Evolutionary conservation across 1,140 invertebrate species (phyloP), one percentile per base, ranked within the genome.

Genomic region (Aphelenchoides fujianensis): DNA sequence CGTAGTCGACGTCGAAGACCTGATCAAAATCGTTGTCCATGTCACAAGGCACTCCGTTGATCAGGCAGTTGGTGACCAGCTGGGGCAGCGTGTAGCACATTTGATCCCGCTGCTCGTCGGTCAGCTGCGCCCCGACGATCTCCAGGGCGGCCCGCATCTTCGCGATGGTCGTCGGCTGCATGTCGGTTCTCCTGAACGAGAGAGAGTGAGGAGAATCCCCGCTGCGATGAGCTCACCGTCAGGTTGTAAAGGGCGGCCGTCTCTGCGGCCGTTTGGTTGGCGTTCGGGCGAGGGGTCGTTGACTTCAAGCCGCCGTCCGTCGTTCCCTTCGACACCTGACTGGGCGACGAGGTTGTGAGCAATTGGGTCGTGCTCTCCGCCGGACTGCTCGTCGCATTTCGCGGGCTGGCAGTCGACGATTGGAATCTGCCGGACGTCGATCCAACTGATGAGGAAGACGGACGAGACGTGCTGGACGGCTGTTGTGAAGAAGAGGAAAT

Each of bases 1-100:
- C n/a, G 36, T 34, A 66, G 3, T 66, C 32, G 53, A 66, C 63
- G 34, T 66, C 63, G 31, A 66, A 66, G n/a, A 34, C 32, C 53
- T 66, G 63, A 1, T 30, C 3, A 30, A 66, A 66, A 31, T 66
- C 63, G n/a, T 23, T 59, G 55, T 59, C 23, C 63, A 66, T 36
- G 31, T 66, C 63, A 55, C 63, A 59, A 7, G 55, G 55, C 34
- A 7, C 5, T 59, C 34, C 5, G 55, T 59, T 59, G 55, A 59
- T 59, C 55, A 59, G 7, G 23, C 55, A 59, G 5, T 27, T 7
- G 28, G 55, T 59, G 5, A 59, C 55, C 7, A 59, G 7, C 34
- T 59, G 55, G 12, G 55, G 55, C 28, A 59, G 55, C 23, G 5
- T 7, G 34, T 59, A 59, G 55, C 55, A 59, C 55, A 59, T 59